Evolutionary conservation across 2,888 invertebrate species (phyloP), one percentile per base, ranked within the genome.

Genomic region (Drosophila quinaria): DNA sequence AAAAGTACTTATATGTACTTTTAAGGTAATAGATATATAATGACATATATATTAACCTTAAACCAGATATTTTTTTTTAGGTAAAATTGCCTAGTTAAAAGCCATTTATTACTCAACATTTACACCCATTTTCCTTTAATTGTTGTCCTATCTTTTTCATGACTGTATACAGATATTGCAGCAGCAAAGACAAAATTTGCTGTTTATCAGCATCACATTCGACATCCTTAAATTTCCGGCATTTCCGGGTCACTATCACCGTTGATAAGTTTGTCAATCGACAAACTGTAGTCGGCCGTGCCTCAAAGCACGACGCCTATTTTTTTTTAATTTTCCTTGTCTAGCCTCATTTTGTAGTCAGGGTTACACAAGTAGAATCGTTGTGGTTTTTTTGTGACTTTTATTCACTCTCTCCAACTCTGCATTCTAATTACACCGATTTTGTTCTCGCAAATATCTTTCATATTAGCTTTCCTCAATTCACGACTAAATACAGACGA

Each of bases 341-440:
- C 59, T 46, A 31, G n/a, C 47, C 3, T 37, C 1, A 35, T 44
- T 60, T 63, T 33, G n/a, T 39, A n/a, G 33, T 66, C 54, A 63
- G 49, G n/a, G 59, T 31, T 56, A 46, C 15, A 6, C 44, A n/a
- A 56, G 44, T 1, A 33, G 22, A 62, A 44, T 52, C 47, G 35
- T 44, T 33, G 31, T 42, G 41, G 41, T 35, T 29, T 29, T 29
- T 5, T 0, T 29, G 29, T 50, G 44, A 37, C 29, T 42, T 44
- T 46, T 4, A 22, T 31, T 42, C 4, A 31, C 37, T 42, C 37
- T 51, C 37, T n/a, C 11, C 6, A 37, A 35, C 22, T 47, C 29
- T 66, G 49, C 22, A 47, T 55, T 60, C 54, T 60, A 66, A 59
- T 67, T 25, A 42, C 35, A 35, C 55, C 74, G 46, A 35, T 61